Percentiles rank a stretch among this genome's conserved stretches.
Evolutionary conservation across 2,797 vertebrate species (phyloP).

Genomic region (Cyprinodon diabolis): DNA sequence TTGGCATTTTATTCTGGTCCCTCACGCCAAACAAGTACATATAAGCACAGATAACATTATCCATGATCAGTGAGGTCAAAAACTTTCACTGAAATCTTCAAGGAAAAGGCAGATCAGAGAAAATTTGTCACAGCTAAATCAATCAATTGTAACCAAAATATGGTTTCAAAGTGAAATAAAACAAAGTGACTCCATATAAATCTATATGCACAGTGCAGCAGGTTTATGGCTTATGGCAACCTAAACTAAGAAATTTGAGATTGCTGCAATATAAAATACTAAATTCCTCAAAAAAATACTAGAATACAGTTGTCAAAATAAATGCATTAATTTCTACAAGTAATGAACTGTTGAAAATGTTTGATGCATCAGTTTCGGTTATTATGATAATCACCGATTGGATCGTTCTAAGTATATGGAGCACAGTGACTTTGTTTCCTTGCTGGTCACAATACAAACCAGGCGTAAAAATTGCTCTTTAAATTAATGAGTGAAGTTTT

Average conservation of each 20-base stretch:
- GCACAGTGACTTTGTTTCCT: background rate
- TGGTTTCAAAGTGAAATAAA: background rate
- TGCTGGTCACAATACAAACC: background rate
- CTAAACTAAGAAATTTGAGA: background rate
- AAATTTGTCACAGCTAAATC: background rate
- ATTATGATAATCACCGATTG: background rate
- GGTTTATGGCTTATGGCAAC: background rate
- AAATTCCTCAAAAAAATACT: background rate
- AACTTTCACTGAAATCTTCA: background rate
- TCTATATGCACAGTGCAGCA: background rate
- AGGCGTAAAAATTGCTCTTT: conserved; percentile 3
- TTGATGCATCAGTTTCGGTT: background rate
- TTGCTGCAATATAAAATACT: background rate
- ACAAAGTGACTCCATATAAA: background rate
- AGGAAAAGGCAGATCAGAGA: background rate
- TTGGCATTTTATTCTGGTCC: conserved; percentile 59
- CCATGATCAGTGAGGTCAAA: background rate
- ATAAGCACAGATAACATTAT: background rate
- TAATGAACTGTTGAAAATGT: background rate
- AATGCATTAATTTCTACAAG: background rate
- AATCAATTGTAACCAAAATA: background rate
- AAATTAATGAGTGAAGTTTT: background rate
- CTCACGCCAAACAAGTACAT: conserved; percentile 13
- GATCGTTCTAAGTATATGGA: no score
- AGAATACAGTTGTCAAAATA: background rate